Percentiles rank a stretch among this genome's conserved stretches.
Evolutionary conservation across 1,140 invertebrate genomes (phyloP).

Genomic region (Cydia amplana): DNA sequence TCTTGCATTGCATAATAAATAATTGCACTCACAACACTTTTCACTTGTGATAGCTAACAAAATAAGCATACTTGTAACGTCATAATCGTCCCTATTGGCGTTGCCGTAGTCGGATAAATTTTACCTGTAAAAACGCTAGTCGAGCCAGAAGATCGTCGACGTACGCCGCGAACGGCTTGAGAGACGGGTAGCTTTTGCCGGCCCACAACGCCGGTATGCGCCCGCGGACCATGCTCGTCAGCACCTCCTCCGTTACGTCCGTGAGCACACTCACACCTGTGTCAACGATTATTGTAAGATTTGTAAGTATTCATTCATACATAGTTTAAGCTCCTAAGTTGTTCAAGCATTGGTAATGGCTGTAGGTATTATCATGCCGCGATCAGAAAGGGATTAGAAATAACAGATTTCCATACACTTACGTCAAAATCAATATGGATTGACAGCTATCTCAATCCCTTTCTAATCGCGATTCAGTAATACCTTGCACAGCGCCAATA

Average conservation of each 20-base stretch:
- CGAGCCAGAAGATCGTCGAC: slow-evolving; percentile 92
- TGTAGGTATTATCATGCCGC: too few species aligned
- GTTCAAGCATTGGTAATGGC: background rate
- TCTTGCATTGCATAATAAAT: background rate
- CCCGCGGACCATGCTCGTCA: slow-evolving; percentile 89
- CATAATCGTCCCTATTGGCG: too few species aligned
- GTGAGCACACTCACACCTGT: slow-evolving; percentile 85
- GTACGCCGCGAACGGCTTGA: slow-evolving; percentile 96
- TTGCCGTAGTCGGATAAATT: background rate
- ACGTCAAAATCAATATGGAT: too few species aligned
- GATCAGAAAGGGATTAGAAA: too few species aligned
- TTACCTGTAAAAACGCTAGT: slow-evolving; percentile 88
- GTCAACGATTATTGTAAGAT: slow-evolving; percentile 21
- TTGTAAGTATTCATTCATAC: background rate
- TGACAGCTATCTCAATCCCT: too few species aligned
- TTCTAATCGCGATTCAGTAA: too few species aligned
- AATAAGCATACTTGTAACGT: background rate
- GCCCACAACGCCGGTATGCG: slow-evolving; percentile 93
- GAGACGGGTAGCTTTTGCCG: slow-evolving; percentile 93
- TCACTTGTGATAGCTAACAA: background rate
- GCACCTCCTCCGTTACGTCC: slow-evolving; percentile 91
- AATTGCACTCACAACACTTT: background rate
- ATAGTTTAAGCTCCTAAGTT: background rate
- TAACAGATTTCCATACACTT: too few species aligned
- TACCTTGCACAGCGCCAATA: slow-evolving; percentile 93